Percentiles rank a stretch among this genome's conserved stretches.
Conservation (phyloP, 2,797 vertebrate genomes). For the Morelia viridis region DNA sequence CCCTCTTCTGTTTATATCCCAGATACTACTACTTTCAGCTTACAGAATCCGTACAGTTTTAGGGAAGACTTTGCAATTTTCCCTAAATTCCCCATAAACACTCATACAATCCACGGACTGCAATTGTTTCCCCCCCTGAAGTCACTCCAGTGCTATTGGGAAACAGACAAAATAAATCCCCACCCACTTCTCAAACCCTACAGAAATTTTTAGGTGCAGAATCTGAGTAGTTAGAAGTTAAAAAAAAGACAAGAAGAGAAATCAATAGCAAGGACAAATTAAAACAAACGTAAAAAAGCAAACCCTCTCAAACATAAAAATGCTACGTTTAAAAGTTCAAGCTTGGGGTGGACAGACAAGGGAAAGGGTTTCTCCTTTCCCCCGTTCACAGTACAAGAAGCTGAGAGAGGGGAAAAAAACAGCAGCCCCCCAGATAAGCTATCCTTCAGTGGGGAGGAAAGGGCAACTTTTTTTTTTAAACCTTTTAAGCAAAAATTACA, state of each 20-base stretch:
- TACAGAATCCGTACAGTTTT: neutral
- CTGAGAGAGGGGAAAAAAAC: conserved; percentile 6
- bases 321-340: conserved; percentile 23
- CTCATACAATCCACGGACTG: neutral
- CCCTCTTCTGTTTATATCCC: neutral
- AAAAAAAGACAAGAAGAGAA: neutral
- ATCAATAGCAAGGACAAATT: neutral
- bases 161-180: neutral
- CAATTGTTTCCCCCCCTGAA: neutral
- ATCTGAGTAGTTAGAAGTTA: neutral
- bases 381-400: conserved; percentile 65
- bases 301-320: conserved; percentile 18
- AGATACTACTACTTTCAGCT: neutral
- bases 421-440: conserved; percentile 41
- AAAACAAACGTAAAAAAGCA: neutral
- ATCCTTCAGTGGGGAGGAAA: conserved; percentile 52
- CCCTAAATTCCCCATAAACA: neutral
- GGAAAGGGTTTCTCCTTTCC: neutral
- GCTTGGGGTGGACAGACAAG: neutral
- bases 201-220: neutral
- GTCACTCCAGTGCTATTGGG: neutral
- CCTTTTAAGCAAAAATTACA: neutral
- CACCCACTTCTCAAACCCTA: neutral
- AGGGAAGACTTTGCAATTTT: neutral
- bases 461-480: neutral